These are phyloP conservation scores for Myrmecobius fasciatus DNA, from an alignment of 2,113 vertebrate genomes.

Conservation along the genomic window DNA sequence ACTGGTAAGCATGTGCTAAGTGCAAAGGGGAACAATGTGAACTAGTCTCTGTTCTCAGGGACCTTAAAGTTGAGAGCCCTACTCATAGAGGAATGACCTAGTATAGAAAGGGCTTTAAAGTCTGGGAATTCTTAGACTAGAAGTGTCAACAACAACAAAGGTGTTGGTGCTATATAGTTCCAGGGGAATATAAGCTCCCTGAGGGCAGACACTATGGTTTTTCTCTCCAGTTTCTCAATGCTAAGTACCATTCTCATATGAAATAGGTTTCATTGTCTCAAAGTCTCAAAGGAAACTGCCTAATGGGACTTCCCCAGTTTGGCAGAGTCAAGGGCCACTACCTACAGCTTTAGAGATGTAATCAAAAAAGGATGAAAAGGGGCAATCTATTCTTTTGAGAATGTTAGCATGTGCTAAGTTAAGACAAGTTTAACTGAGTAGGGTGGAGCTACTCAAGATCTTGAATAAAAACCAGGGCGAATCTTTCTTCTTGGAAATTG, in stretches of 20 bases:
- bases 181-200: background rate
- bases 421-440: background rate
- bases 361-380: background rate
- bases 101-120: background rate
- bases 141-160: background rate
- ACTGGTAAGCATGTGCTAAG: background rate
- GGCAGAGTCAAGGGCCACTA: background rate
- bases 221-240: background rate
- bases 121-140: background rate
- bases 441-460: background rate
- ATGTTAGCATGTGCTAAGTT: background rate
- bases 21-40: too few species aligned
- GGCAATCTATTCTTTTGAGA: background rate
- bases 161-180: background rate
- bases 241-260: background rate
- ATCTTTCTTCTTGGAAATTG: background rate
- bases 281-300: background rate
- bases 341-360: background rate
- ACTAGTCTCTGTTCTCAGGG: background rate
- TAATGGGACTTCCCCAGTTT: too few species aligned
- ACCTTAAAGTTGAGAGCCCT: background rate
- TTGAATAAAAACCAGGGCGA: background rate
- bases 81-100: background rate
- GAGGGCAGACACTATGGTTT: background rate
- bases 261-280: background rate